These are phyloP conservation scores for Patella ulyssiponensis DNA, from an alignment of 2,888 invertebrate genomes.

Conservation along the genomic window DNA sequence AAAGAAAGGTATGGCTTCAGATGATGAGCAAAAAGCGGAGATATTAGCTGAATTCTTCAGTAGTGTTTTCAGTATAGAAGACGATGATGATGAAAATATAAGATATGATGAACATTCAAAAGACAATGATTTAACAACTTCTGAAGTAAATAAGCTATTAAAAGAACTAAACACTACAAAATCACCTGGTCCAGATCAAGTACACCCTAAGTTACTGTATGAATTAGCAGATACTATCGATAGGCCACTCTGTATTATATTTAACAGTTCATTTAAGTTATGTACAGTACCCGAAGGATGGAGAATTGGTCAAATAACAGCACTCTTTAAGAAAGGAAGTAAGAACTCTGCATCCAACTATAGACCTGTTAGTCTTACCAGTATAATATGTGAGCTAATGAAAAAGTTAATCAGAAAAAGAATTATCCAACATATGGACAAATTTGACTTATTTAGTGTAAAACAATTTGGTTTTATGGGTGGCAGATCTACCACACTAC, in stretches of 20 bases:
- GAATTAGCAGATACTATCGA: not conserved
- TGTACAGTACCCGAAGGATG: not conserved
- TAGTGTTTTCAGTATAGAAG: too few relatives aligned
- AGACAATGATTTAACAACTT: too few relatives aligned
- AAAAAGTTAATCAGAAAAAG: conserved; percentile 18
- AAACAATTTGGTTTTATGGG: conserved; percentile 23
- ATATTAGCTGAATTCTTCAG: too few relatives aligned
- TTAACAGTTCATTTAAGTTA: not conserved
- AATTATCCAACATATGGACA: conserved; percentile 14
- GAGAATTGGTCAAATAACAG: not conserved
- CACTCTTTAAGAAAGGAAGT: not conserved
- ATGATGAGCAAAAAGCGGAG: too few relatives aligned
- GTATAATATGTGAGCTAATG: conserved; percentile 24
- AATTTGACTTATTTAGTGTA: conserved; percentile 4
- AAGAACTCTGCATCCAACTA: not conserved
- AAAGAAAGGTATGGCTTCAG: too few relatives aligned
- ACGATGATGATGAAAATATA: too few relatives aligned
- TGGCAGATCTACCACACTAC: too few relatives aligned
- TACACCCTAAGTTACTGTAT: too few relatives aligned
- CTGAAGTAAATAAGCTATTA: too few relatives aligned
- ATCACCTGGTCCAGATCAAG: too few relatives aligned
- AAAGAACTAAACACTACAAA: too few relatives aligned
- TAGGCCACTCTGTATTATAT: not conserved
- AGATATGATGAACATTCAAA: too few relatives aligned
- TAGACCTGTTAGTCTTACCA: conserved; percentile 26